Percentiles rank a stretch among this genome's conserved stretches.
These are phyloP conservation scores for Harpalus rubripes DNA, from an alignment of 2,888 invertebrate species.

Conservation along the genomic window DNA sequence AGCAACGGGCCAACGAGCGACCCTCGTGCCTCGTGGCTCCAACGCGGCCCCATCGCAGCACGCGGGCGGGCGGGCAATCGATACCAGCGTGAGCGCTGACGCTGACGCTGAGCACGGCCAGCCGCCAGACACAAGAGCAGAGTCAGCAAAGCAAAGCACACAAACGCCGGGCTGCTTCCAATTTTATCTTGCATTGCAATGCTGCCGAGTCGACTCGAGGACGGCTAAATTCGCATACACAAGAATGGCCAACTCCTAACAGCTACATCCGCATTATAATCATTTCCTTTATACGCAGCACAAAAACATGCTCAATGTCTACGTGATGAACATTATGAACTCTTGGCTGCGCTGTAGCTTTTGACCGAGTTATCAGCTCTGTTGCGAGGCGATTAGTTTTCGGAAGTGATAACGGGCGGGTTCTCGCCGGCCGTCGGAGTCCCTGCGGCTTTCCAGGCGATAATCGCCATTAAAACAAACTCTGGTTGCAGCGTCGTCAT, in stretches of 20 bases:
- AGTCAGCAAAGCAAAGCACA: constrained; percentile 77
- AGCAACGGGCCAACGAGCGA: constrained; percentile 68
- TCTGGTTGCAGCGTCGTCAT: constrained; percentile 69
- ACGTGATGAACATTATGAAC: constrained; percentile 39
- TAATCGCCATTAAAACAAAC: background rate
- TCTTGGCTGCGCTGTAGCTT: constrained; percentile 20
- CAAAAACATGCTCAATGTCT: background rate
- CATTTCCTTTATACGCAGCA: constrained; percentile 32
- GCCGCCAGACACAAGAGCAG: constrained; percentile 78
- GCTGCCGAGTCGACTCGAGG: constrained; percentile 54
- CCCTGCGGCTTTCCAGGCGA: constrained; percentile 22
- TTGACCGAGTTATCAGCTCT: background rate
- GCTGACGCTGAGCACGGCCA: constrained; percentile 68
- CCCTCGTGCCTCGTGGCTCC: constrained; percentile 75
- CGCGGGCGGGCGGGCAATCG: constrained; percentile 75
- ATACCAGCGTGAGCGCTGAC: constrained; percentile 76
- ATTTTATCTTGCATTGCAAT: constrained; percentile 66
- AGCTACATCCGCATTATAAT: constrained; percentile 40
- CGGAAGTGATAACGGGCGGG: constrained; percentile 41
- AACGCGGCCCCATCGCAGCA: constrained; percentile 74
- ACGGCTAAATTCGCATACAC: constrained; percentile 35
- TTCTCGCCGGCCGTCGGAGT: constrained; percentile 61
- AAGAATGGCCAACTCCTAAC: constrained; percentile 21
- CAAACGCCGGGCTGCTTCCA: constrained; percentile 62
- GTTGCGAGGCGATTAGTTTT: constrained; percentile 7